Evolutionary conservation across 2,888 invertebrate genomes (phyloP), one percentile per base, ranked within the genome.

Genomic region (Agrochola circellaris): DNA sequence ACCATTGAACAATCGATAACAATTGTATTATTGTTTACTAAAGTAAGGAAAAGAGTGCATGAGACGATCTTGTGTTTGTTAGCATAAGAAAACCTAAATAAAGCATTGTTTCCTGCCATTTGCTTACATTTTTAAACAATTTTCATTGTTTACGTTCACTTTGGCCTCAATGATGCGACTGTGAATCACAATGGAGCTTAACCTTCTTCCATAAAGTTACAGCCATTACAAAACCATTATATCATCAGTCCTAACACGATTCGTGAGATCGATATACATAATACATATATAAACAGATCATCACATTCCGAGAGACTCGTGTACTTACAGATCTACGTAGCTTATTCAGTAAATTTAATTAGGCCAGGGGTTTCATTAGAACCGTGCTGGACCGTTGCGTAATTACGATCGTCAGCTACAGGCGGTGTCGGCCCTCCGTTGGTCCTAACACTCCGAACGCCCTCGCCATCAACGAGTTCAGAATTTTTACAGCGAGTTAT

Each of bases 361-460:
- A 93, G 92, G 85, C 87, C 84, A 85, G 79, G 85, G 89, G 90
- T 92, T 93, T 94, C 90, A 92, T 93, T 93, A 92, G 90, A 86
- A 85, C 73, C 77, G 87, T 85, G 89, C 85, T 86, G 88, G 89
- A 85, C 84, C 87, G 89, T 91, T 89, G 84, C 91, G 90, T 92
- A 93, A 94, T 93, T 92, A 90, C 90, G 88, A 90, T 93, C 93
- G 92, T 94, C 93, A 93, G 89, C 79, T 84, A 87, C 94, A 95
- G 90, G 89, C 92, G 93, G 91, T 89, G 91, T 89, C 84, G 61
- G 72, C 51, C 77, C 26, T 69, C 69, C 38, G 75, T 75, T 75
- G 76, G 68, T 67, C 73, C 68, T 73, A 80, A 78, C 61, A 61
- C 56, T 66, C 60, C 51, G 61, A 79, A 70, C 70, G 64, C 69